Evolutionary conservation across 2,797 vertebrate species (phyloP).

Genomic region (Champsocephalus gunnari): DNA sequence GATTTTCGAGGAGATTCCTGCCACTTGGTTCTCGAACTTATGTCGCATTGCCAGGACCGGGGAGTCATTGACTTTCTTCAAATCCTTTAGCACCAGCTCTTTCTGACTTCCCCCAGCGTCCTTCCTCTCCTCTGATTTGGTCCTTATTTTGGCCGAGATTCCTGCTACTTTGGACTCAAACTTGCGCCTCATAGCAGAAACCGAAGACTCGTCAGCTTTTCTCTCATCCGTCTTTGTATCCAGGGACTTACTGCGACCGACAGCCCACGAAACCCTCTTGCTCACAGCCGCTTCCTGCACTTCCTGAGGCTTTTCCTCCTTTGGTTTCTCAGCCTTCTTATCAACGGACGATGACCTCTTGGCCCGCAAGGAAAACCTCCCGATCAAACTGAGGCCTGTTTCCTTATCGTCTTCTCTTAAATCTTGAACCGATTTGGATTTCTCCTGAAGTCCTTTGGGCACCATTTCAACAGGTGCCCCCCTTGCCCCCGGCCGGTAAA

Average conservation of each 20-base stretch:
- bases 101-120: slow-evolving; percentile 62
- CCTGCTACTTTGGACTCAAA: slow-evolving; percentile 92
- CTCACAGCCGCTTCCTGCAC: slow-evolving; percentile 61
- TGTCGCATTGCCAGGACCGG: slow-evolving; percentile 87
- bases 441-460: slow-evolving; percentile 79
- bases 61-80: slow-evolving; percentile 82
- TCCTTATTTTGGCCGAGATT: slow-evolving; percentile 89
- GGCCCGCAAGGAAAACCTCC: slow-evolving; percentile 89
- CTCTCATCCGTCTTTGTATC: slow-evolving; percentile 82
- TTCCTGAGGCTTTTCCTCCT: slow-evolving; percentile 78
- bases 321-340: slow-evolving; percentile 82
- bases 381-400: slow-evolving; percentile 83
- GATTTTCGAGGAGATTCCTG: slow-evolving; percentile 84
- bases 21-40: slow-evolving; percentile 89
- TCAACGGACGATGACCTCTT: slow-evolving; percentile 85
- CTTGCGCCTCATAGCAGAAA: slow-evolving; percentile 88
- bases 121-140: slow-evolving; percentile 87
- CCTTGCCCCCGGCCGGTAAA: slow-evolving; percentile 90
- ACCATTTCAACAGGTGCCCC: slow-evolving; percentile 91
- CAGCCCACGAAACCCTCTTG: slow-evolving; percentile 87
- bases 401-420: slow-evolving; percentile 88
- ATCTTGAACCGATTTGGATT: slow-evolving; percentile 94
- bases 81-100: slow-evolving; percentile 59
- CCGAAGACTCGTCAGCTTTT: slow-evolving; percentile 86
- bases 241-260: slow-evolving; percentile 86